Percentiles rank a stretch among this genome's conserved stretches.
These are phyloP conservation scores for Nanorana parkeri DNA, from an alignment of 2,113 vertebrate species.

Conservation along the genomic window DNA sequence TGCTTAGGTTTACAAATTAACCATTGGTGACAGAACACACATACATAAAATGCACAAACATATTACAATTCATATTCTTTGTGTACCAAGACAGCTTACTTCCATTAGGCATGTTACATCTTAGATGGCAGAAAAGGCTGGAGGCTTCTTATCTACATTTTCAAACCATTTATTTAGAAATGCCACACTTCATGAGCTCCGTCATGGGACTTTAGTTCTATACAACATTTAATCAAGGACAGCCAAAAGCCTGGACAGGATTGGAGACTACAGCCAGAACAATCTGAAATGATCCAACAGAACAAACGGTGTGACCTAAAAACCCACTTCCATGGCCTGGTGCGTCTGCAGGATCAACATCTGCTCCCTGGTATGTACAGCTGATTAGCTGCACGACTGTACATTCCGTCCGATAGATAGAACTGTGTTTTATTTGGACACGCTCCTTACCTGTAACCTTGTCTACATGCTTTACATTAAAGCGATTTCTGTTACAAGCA, in stretches of 20 bases:
- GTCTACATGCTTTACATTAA: background rate
- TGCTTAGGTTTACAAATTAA: no score
- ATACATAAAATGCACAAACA: no score
- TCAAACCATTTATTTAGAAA: no score
- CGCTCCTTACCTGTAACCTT: background rate
- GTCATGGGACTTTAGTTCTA: no score
- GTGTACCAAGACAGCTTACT: no score
- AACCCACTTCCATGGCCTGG: slow-evolving; percentile 9
- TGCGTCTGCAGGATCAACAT: background rate
- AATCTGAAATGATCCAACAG: background rate
- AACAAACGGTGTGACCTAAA: slow-evolving; percentile 36
- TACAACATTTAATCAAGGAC: no score
- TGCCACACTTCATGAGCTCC: no score
- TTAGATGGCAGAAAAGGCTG: no score
- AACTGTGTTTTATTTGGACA: background rate
- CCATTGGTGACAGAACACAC: no score
- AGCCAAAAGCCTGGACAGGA: background rate
- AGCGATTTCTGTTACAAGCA: background rate
- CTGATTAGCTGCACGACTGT: background rate
- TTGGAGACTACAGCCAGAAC: background rate
- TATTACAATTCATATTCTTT: no score
- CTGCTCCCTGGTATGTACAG: background rate
- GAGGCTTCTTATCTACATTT: no score
- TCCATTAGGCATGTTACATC: no score
- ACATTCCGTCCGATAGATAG: slow-evolving; percentile 10